phyloP scores from a whole-genome alignment of 2,113 vertebrate species.

The Microtus oregoni region DNA sequence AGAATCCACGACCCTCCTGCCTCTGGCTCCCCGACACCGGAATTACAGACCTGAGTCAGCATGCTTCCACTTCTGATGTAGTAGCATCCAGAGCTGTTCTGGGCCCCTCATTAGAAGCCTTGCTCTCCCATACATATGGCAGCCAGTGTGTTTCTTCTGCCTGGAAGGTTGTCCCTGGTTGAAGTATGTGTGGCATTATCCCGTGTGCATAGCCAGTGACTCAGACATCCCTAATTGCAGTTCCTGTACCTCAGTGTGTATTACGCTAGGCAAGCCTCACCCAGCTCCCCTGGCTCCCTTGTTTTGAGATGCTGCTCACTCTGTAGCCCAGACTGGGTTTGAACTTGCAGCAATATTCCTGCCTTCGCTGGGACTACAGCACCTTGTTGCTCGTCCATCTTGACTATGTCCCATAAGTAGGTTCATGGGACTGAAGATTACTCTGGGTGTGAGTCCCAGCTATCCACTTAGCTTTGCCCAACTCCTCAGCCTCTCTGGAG shows the following conservation, averaged over 20 bases:
- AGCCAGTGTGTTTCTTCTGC: too few relatives aligned
- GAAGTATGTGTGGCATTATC: background rate
- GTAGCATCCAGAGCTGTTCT: background rate
- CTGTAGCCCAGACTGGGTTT: background rate
- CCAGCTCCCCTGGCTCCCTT: background rate
- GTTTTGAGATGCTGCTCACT: background rate
- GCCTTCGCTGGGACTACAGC: background rate
- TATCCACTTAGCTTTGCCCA: background rate
- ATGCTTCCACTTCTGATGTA: background rate
- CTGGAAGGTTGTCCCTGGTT: too few relatives aligned
- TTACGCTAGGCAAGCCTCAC: background rate
- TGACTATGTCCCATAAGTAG: too few relatives aligned
- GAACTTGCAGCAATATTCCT: background rate
- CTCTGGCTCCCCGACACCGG: background rate
- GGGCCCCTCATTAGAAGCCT: accelerated
- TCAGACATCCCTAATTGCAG: background rate
- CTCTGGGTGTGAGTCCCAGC: background rate
- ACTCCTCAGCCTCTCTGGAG: background rate
- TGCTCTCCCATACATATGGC: background rate
- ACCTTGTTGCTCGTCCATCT: too few relatives aligned
- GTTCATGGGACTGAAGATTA: background rate
- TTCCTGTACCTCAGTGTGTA: too few relatives aligned
- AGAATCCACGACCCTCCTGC: background rate
- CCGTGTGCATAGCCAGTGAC: background rate
- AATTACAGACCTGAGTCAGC: background rate